Percentiles rank a stretch among this genome's conserved stretches.
phyloP scores from a whole-genome alignment of 2,888 invertebrate genomes.

The Lysandra coridon region DNA sequence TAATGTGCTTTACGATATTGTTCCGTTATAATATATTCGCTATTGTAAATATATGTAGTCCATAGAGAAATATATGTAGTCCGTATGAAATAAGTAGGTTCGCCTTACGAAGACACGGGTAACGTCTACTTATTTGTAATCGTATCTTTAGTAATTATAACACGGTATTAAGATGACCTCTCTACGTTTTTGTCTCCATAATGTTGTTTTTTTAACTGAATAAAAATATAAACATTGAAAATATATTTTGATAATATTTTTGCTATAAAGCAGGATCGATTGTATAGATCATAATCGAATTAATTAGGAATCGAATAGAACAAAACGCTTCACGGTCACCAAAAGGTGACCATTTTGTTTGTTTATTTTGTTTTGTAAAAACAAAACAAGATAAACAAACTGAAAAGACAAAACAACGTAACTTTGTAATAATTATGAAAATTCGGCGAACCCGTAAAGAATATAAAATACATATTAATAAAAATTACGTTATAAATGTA shows the following conservation, averaged over 20 bases:
- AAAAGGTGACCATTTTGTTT: neutral
- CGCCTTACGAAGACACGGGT: neutral
- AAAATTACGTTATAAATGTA: conserved; percentile 43
- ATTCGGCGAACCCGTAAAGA: conserved; percentile 35
- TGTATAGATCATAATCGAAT: neutral
- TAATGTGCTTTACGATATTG: conserved; percentile 32
- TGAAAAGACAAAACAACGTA: conserved; percentile 11
- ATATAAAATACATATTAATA: conserved; percentile 40
- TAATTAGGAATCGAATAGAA: neutral
- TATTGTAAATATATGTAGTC: neutral
- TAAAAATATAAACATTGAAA: neutral
- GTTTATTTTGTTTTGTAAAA: neutral
- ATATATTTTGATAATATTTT: neutral
- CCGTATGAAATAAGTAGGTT: neutral
- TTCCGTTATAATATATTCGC: neutral
- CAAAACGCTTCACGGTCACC: neutral
- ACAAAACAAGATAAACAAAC: neutral
- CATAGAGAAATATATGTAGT: too few relatives aligned
- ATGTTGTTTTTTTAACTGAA: neutral
- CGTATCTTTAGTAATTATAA: too few relatives aligned
- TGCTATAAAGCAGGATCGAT: neutral
- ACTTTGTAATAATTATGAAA: conserved; percentile 38
- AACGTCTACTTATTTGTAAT: neutral
- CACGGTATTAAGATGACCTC: neutral
- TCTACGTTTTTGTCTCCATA: too few relatives aligned